A percentile compares a stretch with the other conserved stretches of the same genome.
Conservation (phyloP, 2,113 vertebrate genomes). For the Hepsetus odoe region DNA sequence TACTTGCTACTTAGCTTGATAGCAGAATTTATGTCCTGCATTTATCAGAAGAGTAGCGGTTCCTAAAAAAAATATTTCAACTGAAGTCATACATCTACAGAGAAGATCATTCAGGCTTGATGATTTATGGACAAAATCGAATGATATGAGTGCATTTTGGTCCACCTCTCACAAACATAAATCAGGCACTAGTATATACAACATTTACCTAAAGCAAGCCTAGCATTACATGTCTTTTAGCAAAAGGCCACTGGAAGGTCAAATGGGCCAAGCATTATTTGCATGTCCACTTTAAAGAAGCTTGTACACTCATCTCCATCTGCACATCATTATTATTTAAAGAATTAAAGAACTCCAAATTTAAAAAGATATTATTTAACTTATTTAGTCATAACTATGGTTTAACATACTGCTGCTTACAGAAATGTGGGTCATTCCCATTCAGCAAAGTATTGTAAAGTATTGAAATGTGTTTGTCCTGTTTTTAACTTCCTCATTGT, state of each 20-base stretch:
- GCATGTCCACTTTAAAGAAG: not conserved
- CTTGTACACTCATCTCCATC: not conserved
- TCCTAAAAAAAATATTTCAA: not conserved
- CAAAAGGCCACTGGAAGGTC: no score
- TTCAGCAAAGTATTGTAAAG: no score
- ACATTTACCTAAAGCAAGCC: not conserved
- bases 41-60: not conserved
- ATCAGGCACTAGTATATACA: not conserved
- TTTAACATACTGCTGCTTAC: no score
- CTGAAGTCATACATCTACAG: not conserved
- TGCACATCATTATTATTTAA: not conserved
- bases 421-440: no score
- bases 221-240: not conserved
- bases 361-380: no score
- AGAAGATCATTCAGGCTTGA: not conserved
- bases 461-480: no score
- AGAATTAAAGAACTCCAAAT: no score
- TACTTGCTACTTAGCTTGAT: not conserved
- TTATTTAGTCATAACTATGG: no score
- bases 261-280: not conserved
- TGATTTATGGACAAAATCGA: not conserved
- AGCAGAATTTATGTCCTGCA: not conserved
- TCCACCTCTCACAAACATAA: no score
- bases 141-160: not conserved
- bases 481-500: no score